A percentile compares a stretch with the other conserved stretches of the same genome.
phyloP scores from a whole-genome alignment of 2,797 vertebrate species.

The Eulemur mongoz region DNA sequence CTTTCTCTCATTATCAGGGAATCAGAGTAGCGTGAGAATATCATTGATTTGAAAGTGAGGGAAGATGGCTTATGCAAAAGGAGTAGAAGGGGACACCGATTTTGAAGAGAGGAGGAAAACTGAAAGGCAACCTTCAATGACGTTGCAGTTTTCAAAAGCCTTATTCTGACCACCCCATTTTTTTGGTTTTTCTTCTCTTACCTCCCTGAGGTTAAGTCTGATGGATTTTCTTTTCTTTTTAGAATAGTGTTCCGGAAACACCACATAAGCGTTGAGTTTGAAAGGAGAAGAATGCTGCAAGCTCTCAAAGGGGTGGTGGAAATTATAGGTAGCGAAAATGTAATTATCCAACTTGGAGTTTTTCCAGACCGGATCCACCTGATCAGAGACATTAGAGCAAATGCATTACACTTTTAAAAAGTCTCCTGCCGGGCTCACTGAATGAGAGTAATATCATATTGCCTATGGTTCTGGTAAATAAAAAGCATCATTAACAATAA shows the following conservation, averaged over 20 bases:
- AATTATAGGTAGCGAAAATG: constrained; percentile 78
- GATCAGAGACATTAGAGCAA: constrained; percentile 79
- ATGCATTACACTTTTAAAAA: constrained; percentile 79
- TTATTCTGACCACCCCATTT: neutral
- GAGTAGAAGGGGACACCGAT: neutral
- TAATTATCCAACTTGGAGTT: constrained; percentile 80
- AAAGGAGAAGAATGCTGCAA: constrained; percentile 65
- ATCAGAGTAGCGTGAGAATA: neutral
- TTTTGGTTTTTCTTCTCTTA: neutral
- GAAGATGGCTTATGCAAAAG: neutral
- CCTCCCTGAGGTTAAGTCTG: neutral
- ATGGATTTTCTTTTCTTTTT: constrained; percentile 28
- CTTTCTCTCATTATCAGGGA: neutral
- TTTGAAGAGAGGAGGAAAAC: neutral
- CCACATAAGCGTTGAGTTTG: constrained; percentile 31
- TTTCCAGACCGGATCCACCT: constrained; percentile 78
- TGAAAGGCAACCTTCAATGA: neutral
- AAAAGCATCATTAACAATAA: constrained; percentile 82
- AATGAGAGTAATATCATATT: constrained; percentile 79
- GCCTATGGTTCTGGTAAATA: constrained; percentile 81
- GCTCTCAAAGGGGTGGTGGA: constrained; percentile 70
- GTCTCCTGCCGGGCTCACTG: constrained; percentile 75
- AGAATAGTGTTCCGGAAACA: constrained; percentile 26
- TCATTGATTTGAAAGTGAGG: neutral
- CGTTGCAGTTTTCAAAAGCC: neutral